Evolutionary conservation across 1,140 invertebrate genomes (phyloP).

Genomic region (Phocides pigmalion): DNA sequence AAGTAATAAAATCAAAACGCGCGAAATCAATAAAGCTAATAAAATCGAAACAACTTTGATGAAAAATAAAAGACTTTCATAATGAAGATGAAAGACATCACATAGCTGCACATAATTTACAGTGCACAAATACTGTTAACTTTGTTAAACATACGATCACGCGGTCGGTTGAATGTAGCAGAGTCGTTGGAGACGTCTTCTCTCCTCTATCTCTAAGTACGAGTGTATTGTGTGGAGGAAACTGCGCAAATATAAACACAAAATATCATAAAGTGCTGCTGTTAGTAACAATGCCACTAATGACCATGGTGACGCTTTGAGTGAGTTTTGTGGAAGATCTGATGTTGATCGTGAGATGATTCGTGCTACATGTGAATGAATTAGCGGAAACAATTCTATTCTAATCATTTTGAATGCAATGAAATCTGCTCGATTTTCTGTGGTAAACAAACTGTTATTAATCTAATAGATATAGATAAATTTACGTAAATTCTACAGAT

Average conservation of each 20-base stretch:
- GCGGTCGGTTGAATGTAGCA: slow-evolving; percentile 68
- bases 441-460: no score
- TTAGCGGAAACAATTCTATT: neutral
- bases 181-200: slow-evolving; percentile 55
- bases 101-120: slow-evolving; percentile 56
- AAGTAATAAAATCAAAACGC: neutral
- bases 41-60: slow-evolving; percentile 24
- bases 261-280: slow-evolving; percentile 33
- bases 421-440: no score
- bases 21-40: slow-evolving; percentile 1
- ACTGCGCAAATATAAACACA: slow-evolving; percentile 72
- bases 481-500: no score
- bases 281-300: slow-evolving; percentile 10
- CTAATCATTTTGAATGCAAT: no score
- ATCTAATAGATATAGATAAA: no score
- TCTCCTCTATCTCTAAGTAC: slow-evolving; percentile 77
- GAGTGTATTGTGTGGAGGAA: slow-evolving; percentile 79
- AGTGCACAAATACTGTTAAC: slow-evolving; percentile 64
- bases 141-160: slow-evolving; percentile 68
- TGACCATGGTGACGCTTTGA: neutral
- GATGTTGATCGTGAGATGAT: slow-evolving; percentile 4
- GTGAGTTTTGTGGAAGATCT: slow-evolving; percentile 8
- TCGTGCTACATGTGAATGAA: slow-evolving; percentile 10
- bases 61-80: slow-evolving; percentile 16
- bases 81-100: slow-evolving; percentile 32